These are phyloP conservation scores for Trematocara nigrifrons DNA, from an alignment of 2,113 vertebrate genomes.

Conservation along the genomic window DNA sequence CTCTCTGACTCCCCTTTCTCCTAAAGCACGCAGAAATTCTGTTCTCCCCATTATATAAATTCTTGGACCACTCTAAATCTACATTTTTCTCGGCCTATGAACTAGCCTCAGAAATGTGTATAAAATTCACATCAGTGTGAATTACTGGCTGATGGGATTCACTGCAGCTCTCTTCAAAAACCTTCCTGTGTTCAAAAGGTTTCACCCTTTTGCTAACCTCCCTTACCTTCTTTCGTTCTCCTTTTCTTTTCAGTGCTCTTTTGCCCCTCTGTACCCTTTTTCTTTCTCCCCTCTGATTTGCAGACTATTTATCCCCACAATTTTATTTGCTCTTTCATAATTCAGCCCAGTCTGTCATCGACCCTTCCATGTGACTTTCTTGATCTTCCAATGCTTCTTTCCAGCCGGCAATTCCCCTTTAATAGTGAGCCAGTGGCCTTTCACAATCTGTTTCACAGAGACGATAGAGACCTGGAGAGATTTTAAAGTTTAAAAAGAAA, in stretches of 20 bases:
- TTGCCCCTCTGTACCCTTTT: background rate
- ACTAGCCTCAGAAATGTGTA: slow-evolving; percentile 35
- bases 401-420: slow-evolving; percentile 32
- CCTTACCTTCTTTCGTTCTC: background rate
- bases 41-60: slow-evolving; percentile 10
- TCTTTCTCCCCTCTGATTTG: background rate
- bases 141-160: slow-evolving; percentile 13
- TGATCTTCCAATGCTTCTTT: slow-evolving; percentile 9
- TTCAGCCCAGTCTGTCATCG: slow-evolving; percentile 42
- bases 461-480: slow-evolving; percentile 4
- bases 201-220: background rate
- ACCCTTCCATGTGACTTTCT: slow-evolving; percentile 18
- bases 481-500: slow-evolving; percentile 18
- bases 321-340: slow-evolving; percentile 40
- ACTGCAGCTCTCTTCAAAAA: background rate
- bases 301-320: background rate
- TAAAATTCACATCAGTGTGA: slow-evolving; percentile 39
- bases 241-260: background rate
- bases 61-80: background rate
- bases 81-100: slow-evolving; percentile 28
- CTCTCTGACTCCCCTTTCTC: slow-evolving; percentile 17
- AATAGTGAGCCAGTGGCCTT: slow-evolving; percentile 44
- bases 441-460: slow-evolving; percentile 54
- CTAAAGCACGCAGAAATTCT: slow-evolving; percentile 10
- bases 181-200: background rate